phyloP scores from a whole-genome alignment of 2,888 invertebrate genomes.

The Lamellibrachia columna region DNA sequence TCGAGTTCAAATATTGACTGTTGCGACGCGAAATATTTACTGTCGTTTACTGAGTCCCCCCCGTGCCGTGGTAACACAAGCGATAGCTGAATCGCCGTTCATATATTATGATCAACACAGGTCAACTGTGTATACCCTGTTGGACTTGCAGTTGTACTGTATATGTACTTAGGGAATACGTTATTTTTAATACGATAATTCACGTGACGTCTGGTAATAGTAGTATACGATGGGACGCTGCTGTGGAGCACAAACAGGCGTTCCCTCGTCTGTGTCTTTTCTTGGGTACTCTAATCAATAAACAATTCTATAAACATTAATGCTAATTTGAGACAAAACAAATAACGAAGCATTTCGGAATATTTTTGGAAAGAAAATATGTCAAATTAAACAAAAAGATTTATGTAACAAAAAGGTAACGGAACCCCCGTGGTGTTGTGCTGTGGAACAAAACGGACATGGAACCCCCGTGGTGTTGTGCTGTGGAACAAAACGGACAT shows the following conservation, averaged over 20 bases:
- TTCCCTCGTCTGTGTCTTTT: too few relatives aligned
- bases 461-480: neutral
- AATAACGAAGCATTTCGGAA: too few relatives aligned
- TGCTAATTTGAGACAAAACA: too few relatives aligned
- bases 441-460: neutral
- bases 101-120: neutral
- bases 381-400: too few relatives aligned
- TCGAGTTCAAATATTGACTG: neutral
- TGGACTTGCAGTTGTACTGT: neutral
- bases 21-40: neutral
- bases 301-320: too few relatives aligned
- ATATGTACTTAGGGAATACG: neutral
- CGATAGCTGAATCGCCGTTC: neutral
- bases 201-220: too few relatives aligned
- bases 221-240: too few relatives aligned
- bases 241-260: too few relatives aligned
- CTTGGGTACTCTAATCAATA: too few relatives aligned
- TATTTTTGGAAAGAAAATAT: too few relatives aligned
- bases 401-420: too few relatives aligned
- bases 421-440: neutral
- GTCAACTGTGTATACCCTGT: neutral
- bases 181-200: too few relatives aligned
- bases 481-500: neutral
- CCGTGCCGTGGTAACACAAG: neutral
- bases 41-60: neutral